Percentiles rank a stretch among this genome's conserved stretches.
phyloP scores from a whole-genome alignment of 2,888 invertebrate genomes.

The Melolontha melolontha region DNA sequence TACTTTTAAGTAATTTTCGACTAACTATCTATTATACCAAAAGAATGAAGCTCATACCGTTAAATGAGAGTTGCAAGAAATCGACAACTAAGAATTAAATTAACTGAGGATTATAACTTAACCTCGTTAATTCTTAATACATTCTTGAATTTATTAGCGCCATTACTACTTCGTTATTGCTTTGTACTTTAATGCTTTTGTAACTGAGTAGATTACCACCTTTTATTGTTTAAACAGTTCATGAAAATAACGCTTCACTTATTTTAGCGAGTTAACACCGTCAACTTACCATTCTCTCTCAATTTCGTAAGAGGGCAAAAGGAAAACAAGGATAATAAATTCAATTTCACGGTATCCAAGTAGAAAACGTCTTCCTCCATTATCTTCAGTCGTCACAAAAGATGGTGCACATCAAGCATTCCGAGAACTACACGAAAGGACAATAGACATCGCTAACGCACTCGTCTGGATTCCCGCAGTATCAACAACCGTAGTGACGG shows the following conservation, averaged over 20 bases:
- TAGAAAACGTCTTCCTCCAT: slow-evolving; percentile 10
- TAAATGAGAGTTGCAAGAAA: no score
- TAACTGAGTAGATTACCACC: no score
- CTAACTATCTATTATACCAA: no score
- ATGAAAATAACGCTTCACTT: slow-evolving; percentile 1
- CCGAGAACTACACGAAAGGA: slow-evolving; percentile 9
- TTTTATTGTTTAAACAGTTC: no score
- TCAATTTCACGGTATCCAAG: slow-evolving; percentile 20
- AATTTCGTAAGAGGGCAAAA: background rate
- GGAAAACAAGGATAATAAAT: slow-evolving; percentile 8
- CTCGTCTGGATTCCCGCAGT: background rate
- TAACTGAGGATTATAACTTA: no score
- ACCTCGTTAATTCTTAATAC: no score
- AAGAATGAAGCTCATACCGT: no score
- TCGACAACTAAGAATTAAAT: no score
- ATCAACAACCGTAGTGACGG: background rate
- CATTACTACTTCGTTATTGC: no score
- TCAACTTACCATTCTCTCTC: background rate
- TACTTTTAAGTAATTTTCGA: no score
- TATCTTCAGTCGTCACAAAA: slow-evolving; percentile 17
- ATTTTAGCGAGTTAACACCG: background rate
- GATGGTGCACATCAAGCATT: slow-evolving; percentile 16
- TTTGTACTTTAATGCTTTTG: no score
- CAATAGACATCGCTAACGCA: slow-evolving; percentile 12
- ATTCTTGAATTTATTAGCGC: no score